Evolutionary conservation across 2,888 invertebrate genomes (phyloP), one percentile per base, ranked within the genome.

Genomic region (Allophyes oxyacanthae): DNA sequence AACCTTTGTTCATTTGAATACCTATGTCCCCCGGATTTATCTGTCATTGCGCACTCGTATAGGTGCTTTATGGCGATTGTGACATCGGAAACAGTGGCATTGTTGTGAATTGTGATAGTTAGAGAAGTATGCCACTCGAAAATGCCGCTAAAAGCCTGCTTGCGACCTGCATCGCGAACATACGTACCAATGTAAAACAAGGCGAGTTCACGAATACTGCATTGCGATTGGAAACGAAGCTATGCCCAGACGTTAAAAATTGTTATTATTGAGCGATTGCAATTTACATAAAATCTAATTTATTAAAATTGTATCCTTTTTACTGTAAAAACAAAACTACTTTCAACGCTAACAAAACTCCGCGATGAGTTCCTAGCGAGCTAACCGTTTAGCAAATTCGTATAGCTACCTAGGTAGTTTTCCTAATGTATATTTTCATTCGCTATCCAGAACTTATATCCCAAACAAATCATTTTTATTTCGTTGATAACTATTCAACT

Each of bases 201-300:
- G 51, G 60, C 62, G 60, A 66, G 48, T 63, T 60, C 56, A 60
- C 65, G 60, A 72, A 68, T 71, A 64, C 78, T 72, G 78, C 77
- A 77, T 65, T 76, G 77, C 78, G 78, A 77, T 74, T 62, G 58
- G 49, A 56, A 58, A 41, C 40, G 49, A 55, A 52, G 56, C 54
- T 44, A 43, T 52, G 54, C 42, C 37, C 6, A 30, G 51, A 53
- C 44, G 37, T 45, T 59, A 40, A 46, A 42, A 66, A 37, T 41
- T 5, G 7, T 32, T 34, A 8, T 32, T 10, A 32, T 40, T 50
- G 13, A 68, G 69, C 64, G 36, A 63, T 14, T 40, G 36, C 15
- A 44, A 46, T 49, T 54, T 10, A 30, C 32, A 13, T 38, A 15
- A 45, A 33, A 2, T 8, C 28, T 20, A 37, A n/a, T 10, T 36